A percentile compares a stretch with the other conserved stretches of the same genome.
Conservation (phyloP, 37 sponge, comb jelly and placozoan genomes). For the Diacarnus erythraeanus region DNA sequence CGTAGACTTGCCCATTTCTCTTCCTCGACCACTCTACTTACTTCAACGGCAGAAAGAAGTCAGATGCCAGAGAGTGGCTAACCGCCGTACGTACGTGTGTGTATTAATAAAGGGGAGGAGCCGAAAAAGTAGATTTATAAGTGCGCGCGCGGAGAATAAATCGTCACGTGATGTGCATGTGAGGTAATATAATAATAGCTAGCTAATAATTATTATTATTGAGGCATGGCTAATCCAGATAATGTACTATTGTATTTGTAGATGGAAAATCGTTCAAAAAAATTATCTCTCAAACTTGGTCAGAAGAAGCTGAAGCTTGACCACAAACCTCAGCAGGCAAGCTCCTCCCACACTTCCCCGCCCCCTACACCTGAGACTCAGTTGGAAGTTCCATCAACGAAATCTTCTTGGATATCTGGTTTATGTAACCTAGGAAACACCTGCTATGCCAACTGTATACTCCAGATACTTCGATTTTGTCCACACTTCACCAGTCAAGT, state of each 20-base stretch:
- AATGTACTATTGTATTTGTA: no score
- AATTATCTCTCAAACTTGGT: conserved; percentile 17
- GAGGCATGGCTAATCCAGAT: no score
- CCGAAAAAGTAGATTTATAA: neutral
- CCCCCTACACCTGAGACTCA: no score
- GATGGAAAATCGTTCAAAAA: conserved; percentile 6
- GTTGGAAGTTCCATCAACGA: no score
- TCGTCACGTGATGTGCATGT: neutral
- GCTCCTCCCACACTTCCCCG: neutral
- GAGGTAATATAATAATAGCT: neutral
- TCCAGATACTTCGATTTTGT: conserved; percentile 65
- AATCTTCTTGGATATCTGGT: no score
- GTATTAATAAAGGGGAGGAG: conserved; percentile 4
- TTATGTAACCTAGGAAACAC: conserved; percentile 73
- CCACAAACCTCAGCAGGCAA: neutral
- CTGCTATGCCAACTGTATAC: conserved; percentile 73
- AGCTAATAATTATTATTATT: no score
- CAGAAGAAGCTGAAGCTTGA: conserved; percentile 12
- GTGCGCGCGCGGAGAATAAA: neutral
- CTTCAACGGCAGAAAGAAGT: no score
- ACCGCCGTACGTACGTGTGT: no score
- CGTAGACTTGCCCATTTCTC: conserved; percentile 79
- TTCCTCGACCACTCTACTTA: no score
- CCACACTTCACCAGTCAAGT: conserved; percentile 40
- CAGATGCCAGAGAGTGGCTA: neutral